Evolutionary conservation across 2,888 invertebrate species (phyloP).

Genomic region (Pyrrhosoma nymphula): DNA sequence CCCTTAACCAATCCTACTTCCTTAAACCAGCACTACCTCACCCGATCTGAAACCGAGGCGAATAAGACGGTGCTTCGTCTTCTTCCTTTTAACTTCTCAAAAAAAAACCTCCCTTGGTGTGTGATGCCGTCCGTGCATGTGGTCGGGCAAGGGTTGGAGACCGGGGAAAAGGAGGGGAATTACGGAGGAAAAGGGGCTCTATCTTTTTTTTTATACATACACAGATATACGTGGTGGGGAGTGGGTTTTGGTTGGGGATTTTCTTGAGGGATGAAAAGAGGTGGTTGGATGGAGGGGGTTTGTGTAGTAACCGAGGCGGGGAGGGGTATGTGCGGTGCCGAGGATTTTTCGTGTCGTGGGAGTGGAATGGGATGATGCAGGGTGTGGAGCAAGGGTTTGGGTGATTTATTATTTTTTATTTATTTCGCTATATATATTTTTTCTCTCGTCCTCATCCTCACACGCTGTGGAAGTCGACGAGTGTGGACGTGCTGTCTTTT

Average conservation of each 20-base stretch:
- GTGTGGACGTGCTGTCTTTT: constrained; percentile 21
- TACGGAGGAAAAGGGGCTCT: neutral
- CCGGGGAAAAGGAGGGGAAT: neutral
- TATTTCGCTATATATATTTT: neutral
- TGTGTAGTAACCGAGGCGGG: neutral
- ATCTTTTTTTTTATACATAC: neutral
- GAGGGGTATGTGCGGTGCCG: neutral
- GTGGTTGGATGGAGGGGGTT: neutral
- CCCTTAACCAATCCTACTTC: too few relatives aligned
- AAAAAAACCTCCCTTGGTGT: neutral
- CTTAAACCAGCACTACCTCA: neutral
- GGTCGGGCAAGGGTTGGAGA: neutral
- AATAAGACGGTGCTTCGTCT: neutral
- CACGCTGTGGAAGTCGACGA: neutral
- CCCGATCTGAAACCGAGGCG: neutral
- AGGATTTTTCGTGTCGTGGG: neutral
- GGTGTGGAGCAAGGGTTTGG: neutral
- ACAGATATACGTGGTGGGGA: neutral
- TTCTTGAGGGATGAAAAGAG: neutral
- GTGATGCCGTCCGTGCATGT: neutral
- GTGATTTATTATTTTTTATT: neutral
- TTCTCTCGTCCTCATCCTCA: neutral
- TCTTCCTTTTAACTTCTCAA: too few relatives aligned
- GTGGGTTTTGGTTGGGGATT: neutral
- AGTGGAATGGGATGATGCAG: neutral